Evolutionary conservation across 2,113 vertebrate genomes (phyloP), one percentile per base, ranked within the genome.

Genomic region (Phaethon lepturus): DNA sequence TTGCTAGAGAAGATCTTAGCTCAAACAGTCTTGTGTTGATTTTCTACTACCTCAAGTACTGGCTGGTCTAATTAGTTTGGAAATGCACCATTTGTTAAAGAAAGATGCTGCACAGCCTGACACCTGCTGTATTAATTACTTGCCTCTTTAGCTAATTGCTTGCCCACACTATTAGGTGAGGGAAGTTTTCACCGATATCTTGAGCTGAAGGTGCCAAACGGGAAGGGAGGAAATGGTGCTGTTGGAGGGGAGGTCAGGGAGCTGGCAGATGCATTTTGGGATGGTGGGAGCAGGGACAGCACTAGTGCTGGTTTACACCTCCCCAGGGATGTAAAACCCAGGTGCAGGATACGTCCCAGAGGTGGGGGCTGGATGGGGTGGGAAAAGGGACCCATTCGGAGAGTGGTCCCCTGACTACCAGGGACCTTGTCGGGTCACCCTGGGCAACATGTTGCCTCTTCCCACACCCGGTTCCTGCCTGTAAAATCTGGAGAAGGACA

Each of bases 71-170:
- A 96, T 93, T 82, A 90, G 38, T 86, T 93, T 86, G 82, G 85
- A 95, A 95, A 91, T 79, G 53, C 5, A 2, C 67, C 83, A 75
- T 88, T 88, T 22, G 64, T 56, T 77, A 73, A 72, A 59, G 49
- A 60, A 78, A 86, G 66, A 50, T 2, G 13, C 60, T 40, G 56
- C 12, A 1, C 62, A 88, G 84, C 55, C 95, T 93, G 92, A 82
- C 91, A 96, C 85, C 81, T 92, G 90, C 78, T 90, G 71, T 80
- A 94, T 86, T 92, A 93, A 93, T 94, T 90, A 88, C 71, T 94
- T 94, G 84, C 91, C 90, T 83, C 67, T 85, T 91, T 88, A 64
- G 40, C 71, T 96, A 90, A 94, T 88, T 93, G 75, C 63, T 91
- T 92, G 64, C 78, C 91, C 67, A 44, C 38, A 4, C 25, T 83